A percentile compares a stretch with the other conserved stretches of the same genome.
phyloP scores from a whole-genome alignment of 2,888 invertebrate genomes.

The Hypselothyrea guttata region DNA sequence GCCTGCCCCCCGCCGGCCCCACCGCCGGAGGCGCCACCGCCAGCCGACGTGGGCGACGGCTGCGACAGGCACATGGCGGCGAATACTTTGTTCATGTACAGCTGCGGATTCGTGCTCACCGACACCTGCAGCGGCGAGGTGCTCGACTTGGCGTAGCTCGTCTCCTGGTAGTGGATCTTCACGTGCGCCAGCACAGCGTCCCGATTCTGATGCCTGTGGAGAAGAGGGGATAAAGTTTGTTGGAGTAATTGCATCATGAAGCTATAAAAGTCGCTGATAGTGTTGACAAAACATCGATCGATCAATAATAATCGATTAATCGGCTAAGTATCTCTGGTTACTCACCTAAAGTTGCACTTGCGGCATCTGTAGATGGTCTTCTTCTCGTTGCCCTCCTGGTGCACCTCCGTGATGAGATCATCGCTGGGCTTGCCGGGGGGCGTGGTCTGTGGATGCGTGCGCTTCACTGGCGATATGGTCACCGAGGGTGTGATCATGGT shows the following conservation, averaged over 20 bases:
- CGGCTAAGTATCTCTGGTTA: too few species aligned
- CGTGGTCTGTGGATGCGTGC: constrained; percentile 79
- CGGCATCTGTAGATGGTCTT: constrained; percentile 94
- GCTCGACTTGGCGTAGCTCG: constrained; percentile 58
- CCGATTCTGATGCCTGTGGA: constrained; percentile 85
- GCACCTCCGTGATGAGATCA: constrained; percentile 83
- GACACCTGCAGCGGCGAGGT: constrained; percentile 77
- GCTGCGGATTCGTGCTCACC: constrained; percentile 72
- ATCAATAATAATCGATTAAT: too few species aligned
- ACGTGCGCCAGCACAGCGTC: constrained; percentile 87
- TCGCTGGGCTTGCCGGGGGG: constrained; percentile 86
- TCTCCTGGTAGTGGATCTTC: constrained; percentile 85
- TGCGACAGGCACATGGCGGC: constrained; percentile 82
- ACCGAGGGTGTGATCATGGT: constrained; percentile 78
- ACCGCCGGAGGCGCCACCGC: background rate
- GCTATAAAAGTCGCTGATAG: too few species aligned
- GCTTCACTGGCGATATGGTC: constrained; percentile 80
- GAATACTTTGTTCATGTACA: constrained; percentile 81
- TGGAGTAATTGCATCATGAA: too few species aligned
- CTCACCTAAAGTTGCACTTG: constrained; percentile 92
- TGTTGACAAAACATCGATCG: too few species aligned
- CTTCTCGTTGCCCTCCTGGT: constrained; percentile 84
- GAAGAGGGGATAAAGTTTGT: background rate
- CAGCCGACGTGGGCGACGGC: constrained; percentile 50
- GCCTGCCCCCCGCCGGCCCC: constrained; percentile 16